Evolutionary conservation across 2,888 invertebrate species (phyloP), one percentile per base, ranked within the genome.

Genomic region (Abscondita cerata): DNA sequence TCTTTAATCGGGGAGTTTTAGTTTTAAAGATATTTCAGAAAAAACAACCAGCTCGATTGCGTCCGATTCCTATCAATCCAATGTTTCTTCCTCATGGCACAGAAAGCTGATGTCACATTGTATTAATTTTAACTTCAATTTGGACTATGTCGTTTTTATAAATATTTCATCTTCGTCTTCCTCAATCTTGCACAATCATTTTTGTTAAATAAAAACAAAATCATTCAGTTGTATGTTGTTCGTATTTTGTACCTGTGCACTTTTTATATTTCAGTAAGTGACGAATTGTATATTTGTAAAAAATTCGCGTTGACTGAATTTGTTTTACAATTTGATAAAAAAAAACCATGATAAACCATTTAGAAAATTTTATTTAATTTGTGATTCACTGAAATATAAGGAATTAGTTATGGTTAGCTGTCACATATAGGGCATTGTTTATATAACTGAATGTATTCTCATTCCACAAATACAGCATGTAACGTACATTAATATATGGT

Each of bases 21-120:
- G 9, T 38, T 38, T n/a, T 38, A 38, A 13, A 38, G 13, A 12
- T 4, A 2, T 57, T 13, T 36, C 83, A 91, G 86, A 93, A 93
- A 83, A 93, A 93, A 76, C 87, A 91, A 72, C 89, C 91, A 54
- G 86, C 91, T 8, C 85, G 93, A 64, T 87, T 90, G 62, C 86
- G 89, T 70, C 89, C 92, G 52, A 86, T 93, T 72, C 89, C 92
- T 54, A 86, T 93, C 69, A 89, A 91, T 70, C 91, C 90, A 75
- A 89, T 90, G 82, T 84, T 92, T 77, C 83, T 90, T 78, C 82
- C 83, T 71, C 82, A 86, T 79, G 79, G 81, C 72, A 80, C 82
- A 67, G 85, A 85, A 76, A 85, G 85, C 83, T 85, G 85, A 85
- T 85, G 74, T 67, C 72, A 69, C 69, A 41, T 47, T n/a, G 36